Conservation (phyloP, 2,888 invertebrate genomes). For the Calephelis perditalis region DNA sequence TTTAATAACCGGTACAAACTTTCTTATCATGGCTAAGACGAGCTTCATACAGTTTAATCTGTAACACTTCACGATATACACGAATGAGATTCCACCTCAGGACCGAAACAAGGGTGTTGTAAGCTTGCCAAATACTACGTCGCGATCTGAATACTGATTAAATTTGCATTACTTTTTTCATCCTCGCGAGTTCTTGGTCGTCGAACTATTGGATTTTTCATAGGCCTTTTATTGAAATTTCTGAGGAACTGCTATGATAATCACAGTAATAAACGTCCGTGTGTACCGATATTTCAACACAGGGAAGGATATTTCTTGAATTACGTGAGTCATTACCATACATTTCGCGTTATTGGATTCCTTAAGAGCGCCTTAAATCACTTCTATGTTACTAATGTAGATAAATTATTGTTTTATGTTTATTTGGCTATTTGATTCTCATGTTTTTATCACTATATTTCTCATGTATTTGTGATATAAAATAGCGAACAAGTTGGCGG, state of each 20-base stretch:
- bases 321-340: conserved; percentile 65
- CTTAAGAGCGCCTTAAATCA: conserved; percentile 56
- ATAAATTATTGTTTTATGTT: conserved; percentile 49
- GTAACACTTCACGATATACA: background rate
- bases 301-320: conserved; percentile 62
- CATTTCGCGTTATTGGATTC: conserved; percentile 59
- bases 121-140: conserved; percentile 64
- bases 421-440: background rate
- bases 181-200: conserved; percentile 43
- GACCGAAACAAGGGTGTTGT: conserved; percentile 39
- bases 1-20: no score
- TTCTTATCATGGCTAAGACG: no score
- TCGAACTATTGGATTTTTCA: conserved; percentile 72
- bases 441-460: no score
- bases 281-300: conserved; percentile 45
- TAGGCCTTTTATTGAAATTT: conserved; percentile 57
- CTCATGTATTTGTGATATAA: no score
- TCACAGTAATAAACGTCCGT: conserved; percentile 49
- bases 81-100: conserved; percentile 26
- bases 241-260: conserved; percentile 43
- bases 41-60: background rate
- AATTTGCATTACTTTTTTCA: conserved; percentile 65
- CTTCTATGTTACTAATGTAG: conserved; percentile 64
- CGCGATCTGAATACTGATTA: conserved; percentile 69
- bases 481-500: no score